A percentile compares a stretch with the other conserved stretches of the same genome.
phyloP scores from a whole-genome alignment of 2,113 vertebrate species.

The Picathartes gymnocephalus region DNA sequence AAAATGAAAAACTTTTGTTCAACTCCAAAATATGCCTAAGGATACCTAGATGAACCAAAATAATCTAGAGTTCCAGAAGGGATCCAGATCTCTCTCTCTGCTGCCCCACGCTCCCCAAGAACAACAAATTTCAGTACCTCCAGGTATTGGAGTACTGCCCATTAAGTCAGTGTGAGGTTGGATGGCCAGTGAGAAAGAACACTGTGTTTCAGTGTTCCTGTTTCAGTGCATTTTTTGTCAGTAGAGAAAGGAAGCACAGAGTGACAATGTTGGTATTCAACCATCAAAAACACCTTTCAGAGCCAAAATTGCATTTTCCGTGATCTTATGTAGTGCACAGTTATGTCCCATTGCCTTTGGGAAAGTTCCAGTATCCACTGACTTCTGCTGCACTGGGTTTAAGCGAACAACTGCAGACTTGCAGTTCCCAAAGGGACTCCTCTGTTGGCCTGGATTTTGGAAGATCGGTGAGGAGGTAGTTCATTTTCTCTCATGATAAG shows the following conservation, averaged over 20 bases:
- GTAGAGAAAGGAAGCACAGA: constrained; percentile 12
- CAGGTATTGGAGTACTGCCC: neutral
- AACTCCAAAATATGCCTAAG: neutral
- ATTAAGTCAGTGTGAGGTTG: neutral
- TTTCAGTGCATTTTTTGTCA: neutral
- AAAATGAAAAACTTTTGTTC: neutral
- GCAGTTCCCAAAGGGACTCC: neutral
- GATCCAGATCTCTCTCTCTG: neutral
- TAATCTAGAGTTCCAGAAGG: neutral
- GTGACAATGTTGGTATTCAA: neutral
- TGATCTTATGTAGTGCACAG: neutral
- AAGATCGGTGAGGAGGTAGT: neutral
- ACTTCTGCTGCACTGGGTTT: neutral
- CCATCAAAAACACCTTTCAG: constrained; percentile 31
- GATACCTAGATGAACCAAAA: neutral
- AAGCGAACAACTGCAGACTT: neutral
- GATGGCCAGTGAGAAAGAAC: neutral
- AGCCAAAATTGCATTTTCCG: constrained; percentile 42
- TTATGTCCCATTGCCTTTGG: neutral
- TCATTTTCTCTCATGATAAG: neutral
- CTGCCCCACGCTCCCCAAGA: neutral
- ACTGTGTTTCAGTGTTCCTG: neutral
- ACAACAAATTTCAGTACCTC: neutral
- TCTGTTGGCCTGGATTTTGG: neutral
- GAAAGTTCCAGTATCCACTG: neutral